These are phyloP conservation scores for Carassius gibelio DNA, from an alignment of 2,113 vertebrate species.

Conservation along the genomic window DNA sequence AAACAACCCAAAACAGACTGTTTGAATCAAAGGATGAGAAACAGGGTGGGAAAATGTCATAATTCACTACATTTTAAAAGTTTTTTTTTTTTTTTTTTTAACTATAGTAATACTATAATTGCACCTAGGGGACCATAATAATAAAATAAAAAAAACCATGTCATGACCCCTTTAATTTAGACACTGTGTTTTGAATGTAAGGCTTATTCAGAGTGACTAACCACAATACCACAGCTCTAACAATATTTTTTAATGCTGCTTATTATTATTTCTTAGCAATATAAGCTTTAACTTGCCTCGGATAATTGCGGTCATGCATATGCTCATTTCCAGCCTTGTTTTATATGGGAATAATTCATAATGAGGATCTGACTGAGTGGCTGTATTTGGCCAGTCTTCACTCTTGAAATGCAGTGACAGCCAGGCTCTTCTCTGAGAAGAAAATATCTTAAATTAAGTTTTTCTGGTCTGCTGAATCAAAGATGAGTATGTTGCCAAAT, in stretches of 20 bases:
- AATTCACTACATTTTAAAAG: too few species aligned
- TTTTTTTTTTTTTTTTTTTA: too few species aligned
- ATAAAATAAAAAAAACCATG: too few species aligned
- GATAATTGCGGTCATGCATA: neutral
- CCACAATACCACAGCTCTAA: neutral
- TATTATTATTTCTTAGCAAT: neutral
- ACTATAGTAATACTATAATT: too few species aligned
- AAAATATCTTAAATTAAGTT: neutral
- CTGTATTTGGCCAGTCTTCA: neutral
- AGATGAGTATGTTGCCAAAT: neutral
- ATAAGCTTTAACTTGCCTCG: neutral
- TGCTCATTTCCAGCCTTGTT: neutral
- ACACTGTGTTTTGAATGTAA: neutral
- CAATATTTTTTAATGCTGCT: neutral
- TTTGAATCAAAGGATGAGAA: too few species aligned
- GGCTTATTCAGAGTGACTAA: neutral
- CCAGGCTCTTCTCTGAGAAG: neutral
- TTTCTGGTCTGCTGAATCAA: neutral
- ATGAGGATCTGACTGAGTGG: neutral
- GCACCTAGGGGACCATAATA: too few species aligned
- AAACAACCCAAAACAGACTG: too few species aligned
- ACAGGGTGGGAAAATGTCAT: too few species aligned
- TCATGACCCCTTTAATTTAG: neutral
- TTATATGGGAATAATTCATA: neutral
- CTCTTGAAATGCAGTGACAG: neutral